Percentiles rank a stretch among this genome's conserved stretches.
These are phyloP conservation scores for Pelodytes ibericus DNA, from an alignment of 2,797 vertebrate genomes.

Conservation along the genomic window DNA sequence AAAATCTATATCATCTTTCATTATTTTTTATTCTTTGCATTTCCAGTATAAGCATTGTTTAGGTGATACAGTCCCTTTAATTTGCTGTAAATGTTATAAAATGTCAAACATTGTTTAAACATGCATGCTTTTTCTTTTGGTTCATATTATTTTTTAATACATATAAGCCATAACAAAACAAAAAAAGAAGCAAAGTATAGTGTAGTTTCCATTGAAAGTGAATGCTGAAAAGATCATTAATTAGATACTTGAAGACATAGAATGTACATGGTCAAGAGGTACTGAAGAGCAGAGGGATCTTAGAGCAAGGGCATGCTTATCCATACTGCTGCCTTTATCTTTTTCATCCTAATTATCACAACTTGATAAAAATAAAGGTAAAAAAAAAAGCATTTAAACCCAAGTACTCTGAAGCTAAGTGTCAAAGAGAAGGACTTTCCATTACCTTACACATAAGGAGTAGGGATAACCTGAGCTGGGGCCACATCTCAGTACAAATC, in stretches of 20 bases:
- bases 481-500: conserved; percentile 29
- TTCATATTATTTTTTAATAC: background rate
- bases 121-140: conserved; percentile 15
- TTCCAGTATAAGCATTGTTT: too few species aligned
- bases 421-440: conserved; percentile 70
- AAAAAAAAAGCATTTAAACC: conserved; percentile 60
- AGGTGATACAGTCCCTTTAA: too few species aligned
- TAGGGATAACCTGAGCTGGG: background rate
- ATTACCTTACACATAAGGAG: conserved; percentile 63
- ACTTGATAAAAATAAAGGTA: conserved; percentile 72
- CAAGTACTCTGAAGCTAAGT: conserved; percentile 65
- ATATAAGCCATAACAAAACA: conserved; percentile 1
- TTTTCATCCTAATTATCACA: conserved; percentile 71
- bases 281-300: conserved; percentile 63
- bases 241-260: conserved; percentile 32
- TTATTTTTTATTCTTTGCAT: too few species aligned
- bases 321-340: conserved; percentile 70
- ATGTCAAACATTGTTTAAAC: conserved; percentile 5
- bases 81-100: background rate
- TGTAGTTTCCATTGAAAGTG: background rate
- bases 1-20: too few species aligned
- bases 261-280: conserved; percentile 51
- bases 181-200: background rate
- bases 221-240: conserved; percentile 23
- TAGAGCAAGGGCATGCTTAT: conserved; percentile 62